Evolutionary conservation across 64 coral and sea anemone species (phyloP), one percentile per base, ranked within the genome.

Genomic region (Porites australiensis): DNA sequence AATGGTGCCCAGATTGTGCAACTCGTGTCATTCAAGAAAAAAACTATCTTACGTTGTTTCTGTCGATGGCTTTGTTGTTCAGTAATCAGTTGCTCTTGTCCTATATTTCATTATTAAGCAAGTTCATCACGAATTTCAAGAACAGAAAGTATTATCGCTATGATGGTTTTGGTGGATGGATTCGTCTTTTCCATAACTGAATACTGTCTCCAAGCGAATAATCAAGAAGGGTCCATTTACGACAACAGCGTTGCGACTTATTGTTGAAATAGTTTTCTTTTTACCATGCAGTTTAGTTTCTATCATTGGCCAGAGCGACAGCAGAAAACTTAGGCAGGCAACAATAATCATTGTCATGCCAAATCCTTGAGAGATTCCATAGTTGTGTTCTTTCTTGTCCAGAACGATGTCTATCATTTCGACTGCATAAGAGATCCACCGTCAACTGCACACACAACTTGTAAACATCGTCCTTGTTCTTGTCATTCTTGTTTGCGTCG

Each of bases 141-240:
- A 57, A 3, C 3, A 57, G 53, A 57, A 11, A 57, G 53, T 57
- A 57, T 8, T 5, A 57, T 57, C 53, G 53, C 53, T 5, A 57
- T 57, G 11, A 57, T 57, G 11, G 6, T 93, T 18, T 96, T 96
- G 27, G 81, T 58, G 19, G n/a, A 96, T 89, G 16, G 90, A 65
- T 1, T 71, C 84, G 54, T 88, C 47, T 46, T 88, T 87, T 4
- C 57, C 50, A 48, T 92, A 77, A 3, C 70, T 52, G 7, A 71
- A 23, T 71, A 75, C 90, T 2, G 91, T 57, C 14, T 88, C 23
- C 4, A 80, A 23, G 16, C 95, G 92, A 54, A 91, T 68, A 7
- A 97, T 62, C 54, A 94, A 59, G 50, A 93, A 93, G 8, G 19
- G 14, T 1, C 81, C 4, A 44, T 97, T 97, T 1, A 97, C 88